Base-by-base conservation (phyloP, 2,797 vertebrate species). In the Urosaurus nigricauda region DNA sequence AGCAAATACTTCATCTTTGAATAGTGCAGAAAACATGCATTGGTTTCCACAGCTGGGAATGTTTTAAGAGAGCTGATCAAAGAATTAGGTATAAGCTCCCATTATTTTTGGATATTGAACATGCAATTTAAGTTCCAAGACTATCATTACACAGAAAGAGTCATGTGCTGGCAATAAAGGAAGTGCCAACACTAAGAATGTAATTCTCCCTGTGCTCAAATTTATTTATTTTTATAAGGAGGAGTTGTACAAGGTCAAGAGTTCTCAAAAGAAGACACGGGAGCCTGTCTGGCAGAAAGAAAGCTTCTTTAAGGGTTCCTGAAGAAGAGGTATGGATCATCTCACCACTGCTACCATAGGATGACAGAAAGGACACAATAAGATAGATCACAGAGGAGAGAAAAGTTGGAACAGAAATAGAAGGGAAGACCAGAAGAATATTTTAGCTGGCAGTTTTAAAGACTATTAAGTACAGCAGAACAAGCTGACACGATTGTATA, bases 381-480 rank as follows among this genome's bases (percentile, higher is more conserved):
- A 68, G 53, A 88, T 29, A 90, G 37, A 51, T 5, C 11, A 63
- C 0, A 56, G 32, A 29, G 29, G 9, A 1, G 0, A 13, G 47
- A 63, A 16, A 35, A 47, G 14, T 77, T 71, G 82, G 9, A 71
- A 43, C 58, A 88, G 0, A 3, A 0, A 32, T 32, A 82, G 0
- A 5, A 74, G 79, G 87, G 37, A 82, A 88, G 32, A 86, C 56
- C 80, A 86, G 65, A 91, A 87, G 93, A 90, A 87, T 56, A 88
- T 0, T 91, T 75, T 40, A 86, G 53, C 47, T 92, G 19, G 65
- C 3, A 1, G 2, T 68, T 65, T 82, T 47, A 87, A 92, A 83
- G 73, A 70, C 40, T 13, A 90, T 77, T 65, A n/a, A 94, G 92
- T 87, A 79, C 24, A 87, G 78, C 17, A 79, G 71, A 70, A 63